These are phyloP conservation scores for Acyrthosiphon pisum DNA, from an alignment of 1,140 invertebrate genomes.

Conservation along the genomic window DNA sequence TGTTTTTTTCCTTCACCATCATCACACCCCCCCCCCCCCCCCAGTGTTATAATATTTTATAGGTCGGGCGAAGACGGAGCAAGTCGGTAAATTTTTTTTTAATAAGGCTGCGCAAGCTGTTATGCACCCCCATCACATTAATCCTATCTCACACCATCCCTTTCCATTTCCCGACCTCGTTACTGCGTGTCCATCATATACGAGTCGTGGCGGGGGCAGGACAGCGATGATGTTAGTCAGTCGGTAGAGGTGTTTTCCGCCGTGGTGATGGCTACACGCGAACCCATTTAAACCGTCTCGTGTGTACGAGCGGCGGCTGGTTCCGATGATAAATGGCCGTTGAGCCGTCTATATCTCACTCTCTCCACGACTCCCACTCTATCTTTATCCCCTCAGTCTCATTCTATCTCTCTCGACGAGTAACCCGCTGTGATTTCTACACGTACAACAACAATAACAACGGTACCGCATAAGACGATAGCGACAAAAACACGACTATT, in stretches of 20 bases:
- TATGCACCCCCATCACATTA: background rate
- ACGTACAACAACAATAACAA: background rate
- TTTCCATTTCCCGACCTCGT: background rate
- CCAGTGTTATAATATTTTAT: background rate
- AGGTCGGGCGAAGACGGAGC: background rate
- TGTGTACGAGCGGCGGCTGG: background rate
- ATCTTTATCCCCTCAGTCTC: background rate
- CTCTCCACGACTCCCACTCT: background rate
- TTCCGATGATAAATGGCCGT: background rate
- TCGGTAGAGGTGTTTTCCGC: background rate
- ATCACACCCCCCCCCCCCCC: background rate
- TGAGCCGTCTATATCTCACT: background rate
- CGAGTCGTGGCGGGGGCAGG: background rate
- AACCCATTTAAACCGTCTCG: constrained; percentile 29
- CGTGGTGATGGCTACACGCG: constrained; percentile 22
- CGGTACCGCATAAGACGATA: background rate
- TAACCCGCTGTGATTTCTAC: background rate
- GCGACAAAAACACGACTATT: background rate
- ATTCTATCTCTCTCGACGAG: background rate
- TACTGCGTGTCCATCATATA: background rate
- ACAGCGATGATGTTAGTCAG: background rate
- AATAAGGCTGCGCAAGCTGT: constrained; percentile 49
- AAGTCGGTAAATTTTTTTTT: constrained; percentile 43
- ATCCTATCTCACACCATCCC: background rate
- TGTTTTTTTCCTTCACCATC: background rate